Base-by-base conservation (phyloP, 1,140 invertebrate species). In the Papilio polytes region DNA sequence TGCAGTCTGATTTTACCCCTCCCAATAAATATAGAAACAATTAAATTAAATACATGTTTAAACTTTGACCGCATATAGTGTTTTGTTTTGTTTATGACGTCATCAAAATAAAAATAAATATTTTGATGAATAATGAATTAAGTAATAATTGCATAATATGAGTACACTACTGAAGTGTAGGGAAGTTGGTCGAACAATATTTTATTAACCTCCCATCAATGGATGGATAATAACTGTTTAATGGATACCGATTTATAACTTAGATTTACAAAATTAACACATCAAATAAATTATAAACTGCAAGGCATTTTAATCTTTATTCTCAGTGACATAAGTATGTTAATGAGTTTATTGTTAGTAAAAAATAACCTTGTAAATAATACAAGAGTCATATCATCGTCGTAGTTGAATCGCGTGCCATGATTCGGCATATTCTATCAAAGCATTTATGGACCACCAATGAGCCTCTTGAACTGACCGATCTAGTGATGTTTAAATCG, bases 371-470 rank as follows among this genome's bases (percentile, higher is more conserved):
- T 85, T 83, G 86, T 86, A 80, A 79, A 83, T 81, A 82, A 85
- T 85, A 86, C 86, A 92, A 93, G 90, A 92, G 89, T 89, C 90
- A 90, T 93, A 93, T 93, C 90, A 89, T 89, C 87, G 86, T 93
- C 91, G 91, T 91, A 91, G 93, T 90, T 90, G 91, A 93, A 94
- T 91, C 92, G 90, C 92, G 92, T 93, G 91, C 92, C 87, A 86
- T 94, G 93, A 94, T 92, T 93, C 92, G 91, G 93, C 93, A 88
- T 89, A 91, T 90, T 91, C 88, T 88, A 88, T 94, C 91, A 92
- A 91, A 93, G 89, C 85, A 86, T 76, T 82, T 88, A 84, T 85
- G 88, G 92, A 94, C 93, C 93, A 94, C 93, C 93, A 91, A 88
- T 90, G 92, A 88, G 86, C 85, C 83, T 84, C 83, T 84, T 86